Conservation (phyloP, 2,113 vertebrate species). For the Misgurnus mizolepis region DNA sequence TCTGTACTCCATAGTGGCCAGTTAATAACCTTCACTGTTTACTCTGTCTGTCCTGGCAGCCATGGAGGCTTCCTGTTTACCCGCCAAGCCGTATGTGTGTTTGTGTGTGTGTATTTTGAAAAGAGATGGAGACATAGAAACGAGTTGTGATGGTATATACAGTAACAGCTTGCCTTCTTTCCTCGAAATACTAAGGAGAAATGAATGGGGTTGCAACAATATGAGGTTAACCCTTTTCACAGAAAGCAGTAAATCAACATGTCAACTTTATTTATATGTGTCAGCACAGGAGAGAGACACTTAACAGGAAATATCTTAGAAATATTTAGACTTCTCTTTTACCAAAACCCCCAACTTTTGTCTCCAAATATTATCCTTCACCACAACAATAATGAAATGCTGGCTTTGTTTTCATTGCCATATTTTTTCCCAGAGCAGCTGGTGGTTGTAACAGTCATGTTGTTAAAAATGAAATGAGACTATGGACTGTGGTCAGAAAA, state of each 20-base stretch:
- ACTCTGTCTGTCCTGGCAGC: conserved; percentile 35
- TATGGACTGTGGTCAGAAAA: neutral
- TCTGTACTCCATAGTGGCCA: conserved; percentile 34
- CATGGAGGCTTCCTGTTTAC: conserved; percentile 50
- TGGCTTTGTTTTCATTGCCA: neutral
- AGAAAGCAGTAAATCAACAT: conserved; percentile 14
- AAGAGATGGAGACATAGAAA: neutral
- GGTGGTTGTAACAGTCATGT: neutral
- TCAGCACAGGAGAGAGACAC: neutral
- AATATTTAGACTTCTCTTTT: neutral
- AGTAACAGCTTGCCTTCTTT: neutral
- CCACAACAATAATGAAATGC: conserved; percentile 2
- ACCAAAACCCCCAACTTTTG: neutral
- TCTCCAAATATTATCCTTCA: neutral
- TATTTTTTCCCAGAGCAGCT: neutral
- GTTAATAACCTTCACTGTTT: conserved; percentile 52
- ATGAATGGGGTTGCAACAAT: conserved; percentile 2
- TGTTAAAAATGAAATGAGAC: neutral
- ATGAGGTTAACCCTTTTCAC: neutral
- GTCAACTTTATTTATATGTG: conserved; percentile 1
- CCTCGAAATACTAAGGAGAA: neutral
- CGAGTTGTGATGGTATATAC: neutral
- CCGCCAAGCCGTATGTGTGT: neutral
- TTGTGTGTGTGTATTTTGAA: neutral
- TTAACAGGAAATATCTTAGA: conserved; percentile 28